Evolutionary conservation across 1,140 invertebrate species (phyloP).

Genomic region (Drosophila trapezifrons): DNA sequence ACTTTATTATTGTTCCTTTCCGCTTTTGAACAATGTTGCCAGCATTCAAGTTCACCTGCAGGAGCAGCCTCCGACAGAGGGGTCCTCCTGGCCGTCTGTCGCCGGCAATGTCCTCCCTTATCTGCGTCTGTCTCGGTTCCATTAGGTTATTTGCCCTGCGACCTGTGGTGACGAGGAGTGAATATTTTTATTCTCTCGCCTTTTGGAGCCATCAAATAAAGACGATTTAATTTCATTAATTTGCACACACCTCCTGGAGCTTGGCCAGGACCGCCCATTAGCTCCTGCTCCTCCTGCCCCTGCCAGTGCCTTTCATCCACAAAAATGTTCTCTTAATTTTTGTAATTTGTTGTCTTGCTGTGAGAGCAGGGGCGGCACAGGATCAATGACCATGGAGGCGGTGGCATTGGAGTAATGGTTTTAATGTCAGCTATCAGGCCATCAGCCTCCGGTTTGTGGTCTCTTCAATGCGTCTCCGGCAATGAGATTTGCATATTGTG

Average conservation of each 20-base stretch:
- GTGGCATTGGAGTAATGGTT: conserved; percentile 34
- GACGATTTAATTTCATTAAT: conserved; percentile 80
- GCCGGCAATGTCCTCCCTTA: neutral
- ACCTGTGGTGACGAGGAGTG: conserved; percentile 28
- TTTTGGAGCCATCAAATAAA: conserved; percentile 64
- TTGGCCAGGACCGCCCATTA: conserved; percentile 21
- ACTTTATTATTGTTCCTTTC: conserved; percentile 23
- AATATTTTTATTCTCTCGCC: conserved; percentile 12
- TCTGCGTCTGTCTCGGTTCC: conserved; percentile 15
- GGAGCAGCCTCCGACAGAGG: neutral
- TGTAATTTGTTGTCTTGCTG: conserved; percentile 67
- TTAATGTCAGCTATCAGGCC: conserved; percentile 54
- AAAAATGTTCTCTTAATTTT: conserved; percentile 76
- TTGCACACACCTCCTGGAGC: conserved; percentile 50
- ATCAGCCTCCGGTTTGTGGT: conserved; percentile 47
- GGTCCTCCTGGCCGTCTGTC: neutral
- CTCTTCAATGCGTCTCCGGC: conserved; percentile 44
- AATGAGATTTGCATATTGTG: conserved; percentile 70
- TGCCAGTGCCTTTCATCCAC: conserved; percentile 32
- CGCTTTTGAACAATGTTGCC: conserved; percentile 28
- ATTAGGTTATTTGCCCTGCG: conserved; percentile 42
- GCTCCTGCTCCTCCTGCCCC: neutral
- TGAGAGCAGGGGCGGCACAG: neutral
- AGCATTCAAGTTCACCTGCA: conserved; percentile 19
- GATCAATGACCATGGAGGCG: neutral